A percentile compares a stretch with the other conserved stretches of the same genome.
These are phyloP conservation scores for Eulemur coronatus DNA, from an alignment of 2,797 vertebrate genomes.

Conservation along the genomic window DNA sequence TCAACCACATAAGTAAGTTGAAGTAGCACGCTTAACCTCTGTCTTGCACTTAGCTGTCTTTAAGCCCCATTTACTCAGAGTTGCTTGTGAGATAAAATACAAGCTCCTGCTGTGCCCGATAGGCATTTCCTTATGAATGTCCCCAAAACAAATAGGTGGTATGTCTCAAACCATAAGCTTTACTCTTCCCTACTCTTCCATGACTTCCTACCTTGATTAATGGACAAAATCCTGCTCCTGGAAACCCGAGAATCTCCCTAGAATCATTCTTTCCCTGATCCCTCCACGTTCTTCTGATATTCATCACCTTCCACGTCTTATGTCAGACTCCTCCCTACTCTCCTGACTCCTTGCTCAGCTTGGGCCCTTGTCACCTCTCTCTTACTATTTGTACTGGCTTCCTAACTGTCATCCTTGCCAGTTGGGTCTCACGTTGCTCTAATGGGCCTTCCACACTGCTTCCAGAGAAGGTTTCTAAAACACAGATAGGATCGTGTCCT, in stretches of 20 bases:
- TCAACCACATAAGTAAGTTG: neutral
- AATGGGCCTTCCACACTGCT: neutral
- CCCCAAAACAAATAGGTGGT: neutral
- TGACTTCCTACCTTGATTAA: neutral
- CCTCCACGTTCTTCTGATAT: neutral
- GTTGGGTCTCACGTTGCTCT: neutral
- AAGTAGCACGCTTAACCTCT: neutral
- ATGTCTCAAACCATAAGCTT: neutral
- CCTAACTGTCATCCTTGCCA: neutral
- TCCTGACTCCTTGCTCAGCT: rapidly evolving
- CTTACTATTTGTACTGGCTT: neutral
- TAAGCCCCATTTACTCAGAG: neutral
- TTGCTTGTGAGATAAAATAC: neutral
- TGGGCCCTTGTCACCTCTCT: neutral
- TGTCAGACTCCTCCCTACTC: neutral
- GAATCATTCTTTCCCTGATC: neutral
- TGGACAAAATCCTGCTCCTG: neutral
- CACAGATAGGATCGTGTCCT: neutral
- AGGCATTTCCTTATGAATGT: neutral
- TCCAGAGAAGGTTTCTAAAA: neutral
- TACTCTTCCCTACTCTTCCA: neutral
- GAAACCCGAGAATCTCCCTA: neutral
- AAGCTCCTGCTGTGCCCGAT: neutral
- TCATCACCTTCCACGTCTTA: neutral
- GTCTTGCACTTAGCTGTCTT: neutral